Evolutionary conservation across 1,140 invertebrate species (phyloP).

Genomic region (Scaptomyza graminum): DNA sequence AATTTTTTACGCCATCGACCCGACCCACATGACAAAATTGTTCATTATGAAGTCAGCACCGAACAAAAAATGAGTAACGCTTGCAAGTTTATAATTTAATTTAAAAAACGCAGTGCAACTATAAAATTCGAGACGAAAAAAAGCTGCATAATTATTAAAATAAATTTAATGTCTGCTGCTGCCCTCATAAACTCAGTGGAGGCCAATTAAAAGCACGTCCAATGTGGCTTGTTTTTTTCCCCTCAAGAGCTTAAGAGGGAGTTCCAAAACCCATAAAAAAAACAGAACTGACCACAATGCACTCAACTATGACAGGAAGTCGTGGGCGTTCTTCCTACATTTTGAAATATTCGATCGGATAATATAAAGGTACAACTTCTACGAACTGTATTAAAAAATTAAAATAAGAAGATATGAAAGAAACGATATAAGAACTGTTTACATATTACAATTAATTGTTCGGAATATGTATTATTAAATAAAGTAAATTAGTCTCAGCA

Average conservation of each 20-base stretch:
- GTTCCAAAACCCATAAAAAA: neutral
- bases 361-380: no score
- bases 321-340: no score
- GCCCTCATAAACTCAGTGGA: conserved; percentile 74
- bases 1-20: conserved; percentile 67
- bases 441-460: no score
- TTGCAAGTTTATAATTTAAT: conserved; percentile 77
- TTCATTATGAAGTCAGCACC: conserved; percentile 66
- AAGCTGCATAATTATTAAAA: conserved; percentile 74
- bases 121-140: conserved; percentile 22
- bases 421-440: no score
- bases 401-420: no score
- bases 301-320: no score
- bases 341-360: no score
- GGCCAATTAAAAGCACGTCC: conserved; percentile 67
- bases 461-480: no score
- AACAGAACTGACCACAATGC: no score
- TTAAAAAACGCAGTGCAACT: conserved; percentile 66
- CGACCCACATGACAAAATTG: conserved; percentile 66
- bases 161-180: conserved; percentile 78
- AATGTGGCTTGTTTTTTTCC: conserved; percentile 49
- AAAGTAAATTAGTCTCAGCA: no score
- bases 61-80: conserved; percentile 41
- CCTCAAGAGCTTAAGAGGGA: conserved; percentile 33
- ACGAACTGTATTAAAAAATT: no score